Evolutionary conservation across 2,113 vertebrate genomes (phyloP).

Genomic region (Alectura lathami): DNA sequence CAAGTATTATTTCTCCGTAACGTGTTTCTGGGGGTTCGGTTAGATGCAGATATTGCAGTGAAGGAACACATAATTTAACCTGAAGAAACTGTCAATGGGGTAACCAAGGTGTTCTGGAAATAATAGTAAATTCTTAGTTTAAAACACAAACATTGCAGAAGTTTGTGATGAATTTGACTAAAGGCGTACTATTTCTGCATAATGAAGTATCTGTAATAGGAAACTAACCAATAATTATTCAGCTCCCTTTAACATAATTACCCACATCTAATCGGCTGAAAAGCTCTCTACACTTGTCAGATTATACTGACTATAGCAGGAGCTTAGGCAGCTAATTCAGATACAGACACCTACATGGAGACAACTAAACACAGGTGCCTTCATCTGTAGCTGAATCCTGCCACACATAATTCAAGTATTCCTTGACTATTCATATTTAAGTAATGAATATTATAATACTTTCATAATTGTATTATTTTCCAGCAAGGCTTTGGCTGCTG

Average conservation of each 20-base stretch:
- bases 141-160: not conserved
- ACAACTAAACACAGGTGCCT: not conserved
- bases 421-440: constrained; percentile 34
- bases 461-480: constrained; percentile 18
- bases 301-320: not conserved
- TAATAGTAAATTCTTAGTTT: not conserved
- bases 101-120: not conserved
- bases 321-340: not conserved
- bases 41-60: not conserved
- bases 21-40: not conserved
- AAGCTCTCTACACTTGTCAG: not conserved
- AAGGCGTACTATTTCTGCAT: not conserved
- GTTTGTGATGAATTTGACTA: not conserved
- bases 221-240: not conserved
- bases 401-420: not conserved
- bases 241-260: not conserved
- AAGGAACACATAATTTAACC: not conserved
- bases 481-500: not conserved
- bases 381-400: not conserved
- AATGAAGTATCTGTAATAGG: not conserved
- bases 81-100: not conserved
- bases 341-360: not conserved
- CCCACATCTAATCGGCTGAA: not conserved
- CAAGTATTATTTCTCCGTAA: not conserved
- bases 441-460: constrained; percentile 24